Evolutionary conservation across 2,888 invertebrate species (phyloP).

Genomic region (Syrista parreyssii): DNA sequence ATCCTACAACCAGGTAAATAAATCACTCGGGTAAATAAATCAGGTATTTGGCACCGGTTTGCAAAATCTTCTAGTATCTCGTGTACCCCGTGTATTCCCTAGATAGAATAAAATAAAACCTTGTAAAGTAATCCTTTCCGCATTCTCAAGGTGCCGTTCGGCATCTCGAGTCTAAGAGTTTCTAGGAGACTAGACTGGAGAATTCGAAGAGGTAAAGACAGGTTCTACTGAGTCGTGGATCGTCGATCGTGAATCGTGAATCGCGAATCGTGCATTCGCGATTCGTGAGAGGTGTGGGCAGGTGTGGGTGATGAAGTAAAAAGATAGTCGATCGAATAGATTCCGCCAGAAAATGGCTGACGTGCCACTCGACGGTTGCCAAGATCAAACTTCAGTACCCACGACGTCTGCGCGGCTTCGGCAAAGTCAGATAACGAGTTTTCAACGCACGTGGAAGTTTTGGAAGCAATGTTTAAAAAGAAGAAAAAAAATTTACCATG

Average conservation of each 20-base stretch:
- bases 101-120: slow-evolving; percentile 1
- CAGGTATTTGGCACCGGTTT: background rate
- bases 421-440: background rate
- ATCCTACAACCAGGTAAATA: background rate
- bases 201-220: background rate
- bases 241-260: background rate
- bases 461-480: background rate
- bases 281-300: background rate
- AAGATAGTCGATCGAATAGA: background rate
- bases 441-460: background rate
- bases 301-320: background rate
- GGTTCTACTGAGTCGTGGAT: background rate
- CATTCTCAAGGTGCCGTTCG: slow-evolving; percentile 1
- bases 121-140: background rate
- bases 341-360: background rate
- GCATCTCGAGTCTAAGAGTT: slow-evolving; percentile 1
- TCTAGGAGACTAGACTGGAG: background rate
- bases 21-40: background rate
- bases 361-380: background rate
- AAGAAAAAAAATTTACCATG: background rate
- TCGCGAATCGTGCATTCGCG: background rate
- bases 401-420: background rate
- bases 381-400: background rate
- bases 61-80: background rate
- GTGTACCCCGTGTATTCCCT: background rate